Base-by-base conservation (phyloP, 1,140 invertebrate species). In the Drosophila ficusphila region DNA sequence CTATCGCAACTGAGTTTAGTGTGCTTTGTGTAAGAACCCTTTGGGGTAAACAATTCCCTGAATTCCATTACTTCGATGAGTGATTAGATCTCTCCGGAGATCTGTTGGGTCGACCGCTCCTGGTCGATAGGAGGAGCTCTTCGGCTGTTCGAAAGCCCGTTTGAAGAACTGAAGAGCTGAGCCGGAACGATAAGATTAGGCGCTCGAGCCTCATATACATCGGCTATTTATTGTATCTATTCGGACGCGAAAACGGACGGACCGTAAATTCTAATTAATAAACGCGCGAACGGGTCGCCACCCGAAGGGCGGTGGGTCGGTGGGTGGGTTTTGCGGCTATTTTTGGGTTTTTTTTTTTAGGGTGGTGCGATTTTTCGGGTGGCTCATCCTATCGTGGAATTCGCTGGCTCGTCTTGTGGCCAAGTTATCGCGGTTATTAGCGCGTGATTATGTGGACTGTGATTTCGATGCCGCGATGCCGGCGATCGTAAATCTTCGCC, bases 241-340 rank as follows among this genome's bases (percentile, higher is more conserved):
- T 52, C 71, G 60, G 60, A 69, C 33, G 53, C 58, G 36, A 25
- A 68, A 58, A 70, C 65, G 61, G 75, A 18, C 70, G 49, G 48
- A 52, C 44, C 51, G 88, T 86, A 86, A 86, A 86, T 86, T 86
- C 82, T 81, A 86, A 86, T 86, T 86, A 86, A 86, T 81, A 86
- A 86, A 61, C 73, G 62, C 61, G 51, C 46, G n/a, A n/a, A 34
- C 53, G 72, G 51, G 39, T 46, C 23, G 38, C 23, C 34, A 16
- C 12, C n/a, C 29, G 39, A 47, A 21, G 64, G 78, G 65, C 36
- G 61, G 48, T 58, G 57, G 33, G 6, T 23, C 3, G 44, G 34
- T 36, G 12, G 5, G 12, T 36, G 12, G 14, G 34, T 42, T 19
- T 11, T 6, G 39, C 0, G 21, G n/a, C 23, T n/a, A n/a, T 41